Evolutionary conservation across 1,140 invertebrate genomes (phyloP).

Genomic region (Bombus haemorrhoidalis): DNA sequence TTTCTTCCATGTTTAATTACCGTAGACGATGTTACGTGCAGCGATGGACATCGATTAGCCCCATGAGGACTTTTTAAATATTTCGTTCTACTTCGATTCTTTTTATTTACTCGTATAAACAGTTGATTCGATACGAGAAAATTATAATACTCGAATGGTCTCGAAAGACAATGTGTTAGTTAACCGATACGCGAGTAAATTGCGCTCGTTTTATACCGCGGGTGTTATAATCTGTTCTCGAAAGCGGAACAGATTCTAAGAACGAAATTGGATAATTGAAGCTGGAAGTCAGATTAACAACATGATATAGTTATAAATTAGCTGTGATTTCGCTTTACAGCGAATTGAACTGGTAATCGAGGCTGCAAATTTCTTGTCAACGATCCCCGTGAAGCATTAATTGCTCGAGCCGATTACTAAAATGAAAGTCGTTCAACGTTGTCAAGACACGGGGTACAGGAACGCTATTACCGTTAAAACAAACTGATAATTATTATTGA

Average conservation of each 20-base stretch:
- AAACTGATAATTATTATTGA: neutral
- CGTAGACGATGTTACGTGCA: neutral
- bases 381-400: neutral
- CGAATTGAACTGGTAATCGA: neutral
- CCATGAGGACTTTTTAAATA: too few relatives aligned
- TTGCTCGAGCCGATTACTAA: neutral
- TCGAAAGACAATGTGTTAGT: neutral
- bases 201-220: neutral
- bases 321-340: neutral
- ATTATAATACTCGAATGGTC: neutral
- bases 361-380: neutral
- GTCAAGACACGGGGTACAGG: neutral
- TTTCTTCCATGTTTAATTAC: conserved; percentile 26
- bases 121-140: too few relatives aligned
- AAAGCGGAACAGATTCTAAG: neutral
- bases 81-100: neutral
- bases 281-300: neutral
- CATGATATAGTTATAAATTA: neutral
- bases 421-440: neutral
- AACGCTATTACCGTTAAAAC: neutral
- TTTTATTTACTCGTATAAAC: neutral
- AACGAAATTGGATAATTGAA: conserved; percentile 6
- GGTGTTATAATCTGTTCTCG: neutral
- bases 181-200: neutral
- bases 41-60: neutral